Evolutionary conservation across 2,888 invertebrate species (phyloP), one percentile per base, ranked within the genome.

Genomic region (Liodrosophila aerea): DNA sequence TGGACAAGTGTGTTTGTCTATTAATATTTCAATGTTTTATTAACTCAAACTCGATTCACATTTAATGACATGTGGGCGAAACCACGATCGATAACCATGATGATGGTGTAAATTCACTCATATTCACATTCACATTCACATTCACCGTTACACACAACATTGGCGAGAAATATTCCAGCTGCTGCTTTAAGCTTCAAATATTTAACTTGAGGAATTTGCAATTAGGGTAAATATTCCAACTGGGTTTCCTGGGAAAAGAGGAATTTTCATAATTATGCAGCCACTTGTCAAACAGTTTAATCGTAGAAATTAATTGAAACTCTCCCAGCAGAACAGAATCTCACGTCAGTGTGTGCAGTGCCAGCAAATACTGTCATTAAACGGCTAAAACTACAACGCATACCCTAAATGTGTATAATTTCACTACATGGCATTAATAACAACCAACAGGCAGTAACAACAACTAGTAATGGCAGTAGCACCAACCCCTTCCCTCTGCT

Each of bases 251-350:
- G 13, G 9, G 4, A 7, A 31, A 34, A 34, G 33, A 9, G 56
- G 74, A 82, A 82, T 82, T 75, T 73, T 63, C 62, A 72, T 62
- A 72, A 81, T 73, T 84, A 81, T 76, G 75, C 85, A 62, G 56
- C 60, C 57, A 68, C 69, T 73, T 74, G 77, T 60, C 65, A 82
- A 68, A 76, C 56, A 16, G 57, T 49, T 53, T 72, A 67, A 72
- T 80, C 69, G 57, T 44, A 58, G 60, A 50, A 83, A 67, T 76
- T 64, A 72, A 76, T 80, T 76, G 80, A 72, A 80, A 22, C 15
- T 11, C 12, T 29, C 7, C 4, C 8, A 16, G 0, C 8, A 16
- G 0, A 34, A 8, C 36, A 12, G 53, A 37, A 51, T 51, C 53
- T 58, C 70, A 63, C 74, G 64, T 53, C 57, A 62, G 44, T 52